phyloP scores from a whole-genome alignment of 2,113 vertebrate species.

The Megaceryle maxima region DNA sequence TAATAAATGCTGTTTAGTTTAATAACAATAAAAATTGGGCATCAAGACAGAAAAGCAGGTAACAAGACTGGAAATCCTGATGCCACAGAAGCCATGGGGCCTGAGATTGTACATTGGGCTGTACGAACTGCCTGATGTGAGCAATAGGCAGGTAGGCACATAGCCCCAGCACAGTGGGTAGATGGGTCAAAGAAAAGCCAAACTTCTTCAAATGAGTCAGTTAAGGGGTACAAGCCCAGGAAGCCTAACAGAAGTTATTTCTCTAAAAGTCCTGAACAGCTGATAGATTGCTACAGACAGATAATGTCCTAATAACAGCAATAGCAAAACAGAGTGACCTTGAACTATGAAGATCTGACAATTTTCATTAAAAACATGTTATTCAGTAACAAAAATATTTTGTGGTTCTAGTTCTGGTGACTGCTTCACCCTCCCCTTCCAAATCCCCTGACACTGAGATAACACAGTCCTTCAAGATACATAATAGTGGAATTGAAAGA shows the following conservation, averaged over 20 bases:
- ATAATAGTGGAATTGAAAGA: background rate
- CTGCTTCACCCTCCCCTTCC: background rate
- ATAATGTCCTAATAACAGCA: background rate
- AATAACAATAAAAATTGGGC: background rate
- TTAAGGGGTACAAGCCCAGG: background rate
- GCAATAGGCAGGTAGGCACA: background rate
- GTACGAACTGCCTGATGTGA: background rate
- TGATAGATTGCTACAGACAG: background rate
- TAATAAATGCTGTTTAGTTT: background rate
- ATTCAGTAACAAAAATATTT: background rate
- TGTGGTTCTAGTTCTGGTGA: background rate
- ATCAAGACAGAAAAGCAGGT: background rate
- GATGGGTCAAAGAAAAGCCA: background rate
- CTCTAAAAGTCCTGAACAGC: background rate
- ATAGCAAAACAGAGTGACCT: background rate
- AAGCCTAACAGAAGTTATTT: background rate
- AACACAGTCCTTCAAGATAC: background rate
- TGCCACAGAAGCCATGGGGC: rapidly evolving
- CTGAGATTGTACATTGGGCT: background rate
- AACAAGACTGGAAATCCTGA: background rate
- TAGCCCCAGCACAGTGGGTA: background rate
- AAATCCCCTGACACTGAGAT: background rate
- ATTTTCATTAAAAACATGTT: background rate
- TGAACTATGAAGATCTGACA: background rate
- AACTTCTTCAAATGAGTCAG: no score